phyloP scores from a whole-genome alignment of 1,140 invertebrate species.

The Drosophila repletoides region DNA sequence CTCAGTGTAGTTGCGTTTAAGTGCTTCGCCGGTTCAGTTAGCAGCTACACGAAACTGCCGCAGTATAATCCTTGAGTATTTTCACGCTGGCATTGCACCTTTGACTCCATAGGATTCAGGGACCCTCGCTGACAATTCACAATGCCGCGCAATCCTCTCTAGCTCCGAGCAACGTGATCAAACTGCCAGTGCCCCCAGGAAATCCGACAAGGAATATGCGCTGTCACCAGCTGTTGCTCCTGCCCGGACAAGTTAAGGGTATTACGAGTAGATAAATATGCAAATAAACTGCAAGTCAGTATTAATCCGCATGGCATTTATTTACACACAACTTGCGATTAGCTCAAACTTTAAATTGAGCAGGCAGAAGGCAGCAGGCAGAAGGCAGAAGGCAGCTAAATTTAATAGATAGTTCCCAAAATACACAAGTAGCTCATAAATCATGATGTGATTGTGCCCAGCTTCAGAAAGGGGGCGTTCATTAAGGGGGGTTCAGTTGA shows the following conservation, averaged over 20 bases:
- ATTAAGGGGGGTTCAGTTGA: conserved; percentile 52
- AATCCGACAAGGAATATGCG: conserved; percentile 56
- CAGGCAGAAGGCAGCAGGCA: background rate
- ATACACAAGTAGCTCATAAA: conserved; percentile 54
- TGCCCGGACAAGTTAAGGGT: conserved; percentile 36
- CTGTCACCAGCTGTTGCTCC: conserved; percentile 59
- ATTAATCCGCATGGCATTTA: conserved; percentile 48
- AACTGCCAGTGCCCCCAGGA: conserved; percentile 47
- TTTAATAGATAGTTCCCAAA: conserved; percentile 13
- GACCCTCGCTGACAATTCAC: background rate
- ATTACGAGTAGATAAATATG: conserved; percentile 78
- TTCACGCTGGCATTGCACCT: conserved; percentile 72
- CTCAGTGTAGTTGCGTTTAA: conserved; percentile 27
- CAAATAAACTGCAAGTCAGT: conserved; percentile 64
- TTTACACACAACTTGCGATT: conserved; percentile 53
- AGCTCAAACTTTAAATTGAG: conserved; percentile 39
- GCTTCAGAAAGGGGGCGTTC: background rate
- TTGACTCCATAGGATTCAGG: conserved; percentile 35
- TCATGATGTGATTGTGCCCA: conserved; percentile 42
- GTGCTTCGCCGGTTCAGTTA: conserved; percentile 29
- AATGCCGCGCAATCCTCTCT: background rate
- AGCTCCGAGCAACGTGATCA: conserved; percentile 40
- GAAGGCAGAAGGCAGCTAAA: too few relatives aligned
- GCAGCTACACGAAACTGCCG: conserved; percentile 42
- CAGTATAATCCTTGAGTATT: conserved; percentile 63